Base-by-base conservation (phyloP, 1,140 invertebrate genomes). In the Trypoxylus dichotomus region DNA sequence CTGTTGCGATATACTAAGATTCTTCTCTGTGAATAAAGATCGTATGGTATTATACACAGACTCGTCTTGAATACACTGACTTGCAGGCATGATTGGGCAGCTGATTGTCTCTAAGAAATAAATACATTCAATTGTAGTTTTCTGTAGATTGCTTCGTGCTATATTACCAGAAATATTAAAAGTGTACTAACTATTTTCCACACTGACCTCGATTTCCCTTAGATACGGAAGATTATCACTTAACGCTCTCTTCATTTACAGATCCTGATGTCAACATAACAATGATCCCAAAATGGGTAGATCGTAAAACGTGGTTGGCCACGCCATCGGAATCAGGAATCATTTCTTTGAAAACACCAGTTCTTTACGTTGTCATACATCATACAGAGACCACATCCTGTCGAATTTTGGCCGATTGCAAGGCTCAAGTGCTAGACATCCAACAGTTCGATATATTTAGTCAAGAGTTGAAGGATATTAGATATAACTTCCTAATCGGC, bases 401-500 rank as follows among this genome's bases (percentile, higher is more conserved):
- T 79, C 81, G 77, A 0, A 76, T 80, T 0, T 84, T 85, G 74
- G 84, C 88, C 1, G 80, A 85, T 10, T 91, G 91, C 77, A 85
- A 83, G 6, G 77, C 79, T 0, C 83, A 82, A 5, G 88, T 91
- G 1, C 83, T 86, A 78, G 60, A 81, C 2, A 87, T 89, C 19
- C 90, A 91, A 83, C 88, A 87, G 19, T 89, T 86, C 78, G 90
- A 91, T 80, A 91, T 91, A 77, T 87, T 89, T 37, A 84, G 82
- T 2, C 85, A 84, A 25, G 79, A 85, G 0, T 91, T 88, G 87
- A 79, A 81, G 8, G 91, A 92, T 80, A 91, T 92, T 29, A 89
- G 82, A 2, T 90, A 89, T 76, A 92, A 89, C 80, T 93, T 92
- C 80, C 82, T 92, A 7, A 86, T 91, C 88, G 90, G 90, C 85